Evolutionary conservation across 2,113 vertebrate species (phyloP), one percentile per base, ranked within the genome.

Genomic region (Himantopus leucocephalus): DNA sequence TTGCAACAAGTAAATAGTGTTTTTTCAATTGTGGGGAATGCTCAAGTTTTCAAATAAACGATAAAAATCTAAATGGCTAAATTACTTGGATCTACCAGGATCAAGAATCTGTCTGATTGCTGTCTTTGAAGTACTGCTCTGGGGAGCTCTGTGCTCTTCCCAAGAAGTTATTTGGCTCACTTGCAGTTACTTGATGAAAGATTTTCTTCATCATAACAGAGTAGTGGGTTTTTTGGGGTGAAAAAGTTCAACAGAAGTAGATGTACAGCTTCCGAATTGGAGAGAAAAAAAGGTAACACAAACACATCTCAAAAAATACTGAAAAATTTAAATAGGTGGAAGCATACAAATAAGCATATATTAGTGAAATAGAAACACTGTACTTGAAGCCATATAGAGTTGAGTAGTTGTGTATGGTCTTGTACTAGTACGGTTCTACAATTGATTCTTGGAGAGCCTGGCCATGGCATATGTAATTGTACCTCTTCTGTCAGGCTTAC

Each of bases 151-250:
- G 10, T 8, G 37, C 14, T 83, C 9, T 10, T 86, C 47, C 13
- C 19, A 55, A 3, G 21, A 71, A 72, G 30, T 29, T 1, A 24
- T 59, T 66, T 67, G n/a, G 3, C 37, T 79, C 9, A 12, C 22
- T 77, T 85, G 59, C 22, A 64, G 16, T 79, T 56, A 58, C 7
- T n/a, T 67, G 14, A 35, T 34, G 52, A 63, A 63, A 47, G 35
- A 52, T 32, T 68, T 83, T 53, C 32, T 75, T 91, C 71, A 29
- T 29, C 3, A 1, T 45, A 63, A 50, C 32, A 3, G 11, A 59
- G 29, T 23, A 13, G 14, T 72, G 34, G 14, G 29, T 24, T 8
- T 6, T 59, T 62, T 9, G 0, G 3, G 0, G n/a, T 8, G 5
- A 2, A 14, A 34, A 74, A 52, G 9, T 60, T 81, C 10, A 39